Evolutionary conservation across 2,113 vertebrate genomes (phyloP).

Genomic region (Miniopterus natalensis): DNA sequence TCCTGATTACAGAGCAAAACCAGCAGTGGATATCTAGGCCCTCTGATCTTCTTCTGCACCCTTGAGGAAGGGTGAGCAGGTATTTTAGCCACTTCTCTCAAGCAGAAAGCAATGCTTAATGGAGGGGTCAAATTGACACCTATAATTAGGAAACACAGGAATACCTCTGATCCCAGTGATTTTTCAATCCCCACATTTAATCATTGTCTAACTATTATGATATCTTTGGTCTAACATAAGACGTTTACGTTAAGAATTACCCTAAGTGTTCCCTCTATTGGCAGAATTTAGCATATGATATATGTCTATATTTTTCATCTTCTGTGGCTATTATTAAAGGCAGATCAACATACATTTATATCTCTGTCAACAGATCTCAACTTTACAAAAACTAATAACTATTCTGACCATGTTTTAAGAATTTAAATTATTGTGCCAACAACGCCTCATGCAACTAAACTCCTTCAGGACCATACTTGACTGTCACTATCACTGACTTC

Average conservation of each 20-base stretch:
- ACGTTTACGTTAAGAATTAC: background rate
- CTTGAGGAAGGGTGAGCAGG: background rate
- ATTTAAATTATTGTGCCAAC: background rate
- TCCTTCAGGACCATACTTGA: background rate
- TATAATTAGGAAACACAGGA: background rate
- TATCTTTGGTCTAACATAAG: slow-evolving; percentile 8
- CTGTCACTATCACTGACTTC: background rate
- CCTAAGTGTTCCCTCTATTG: background rate
- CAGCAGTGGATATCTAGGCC: accelerated
- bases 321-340: background rate
- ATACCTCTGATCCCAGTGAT: background rate
- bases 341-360: background rate
- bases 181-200: background rate
- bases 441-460: background rate
- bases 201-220: background rate
- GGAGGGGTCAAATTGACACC: background rate
- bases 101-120: background rate
- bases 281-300: background rate
- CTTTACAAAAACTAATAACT: background rate
- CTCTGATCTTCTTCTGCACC: background rate
- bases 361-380: background rate
- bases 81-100: background rate
- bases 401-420: background rate
- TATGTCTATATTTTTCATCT: background rate
- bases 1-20: background rate